These are phyloP conservation scores for Dorcus hopei DNA, from an alignment of 2,888 invertebrate species.

Conservation along the genomic window DNA sequence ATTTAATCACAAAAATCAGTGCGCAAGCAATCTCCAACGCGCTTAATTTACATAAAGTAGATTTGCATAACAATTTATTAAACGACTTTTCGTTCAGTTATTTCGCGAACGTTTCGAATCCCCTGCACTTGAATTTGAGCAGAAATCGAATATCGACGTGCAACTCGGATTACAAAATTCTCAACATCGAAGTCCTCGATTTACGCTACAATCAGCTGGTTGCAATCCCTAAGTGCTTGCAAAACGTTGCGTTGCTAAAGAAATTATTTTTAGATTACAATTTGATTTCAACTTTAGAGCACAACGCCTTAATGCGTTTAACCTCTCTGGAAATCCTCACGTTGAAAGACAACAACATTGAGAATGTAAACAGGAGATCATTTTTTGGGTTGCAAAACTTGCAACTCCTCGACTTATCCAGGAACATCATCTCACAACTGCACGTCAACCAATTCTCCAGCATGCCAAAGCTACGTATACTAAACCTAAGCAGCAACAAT, in stretches of 20 bases:
- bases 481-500: constrained; percentile 71
- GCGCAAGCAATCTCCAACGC: constrained; percentile 72
- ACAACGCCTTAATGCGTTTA: constrained; percentile 71
- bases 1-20: constrained; percentile 71
- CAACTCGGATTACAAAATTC: constrained; percentile 49
- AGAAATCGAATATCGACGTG: constrained; percentile 60
- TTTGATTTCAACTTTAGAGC: constrained; percentile 65
- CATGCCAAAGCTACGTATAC: constrained; percentile 67
- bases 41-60: constrained; percentile 72
- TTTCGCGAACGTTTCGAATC: constrained; percentile 68
- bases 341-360: constrained; percentile 71
- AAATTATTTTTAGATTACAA: constrained; percentile 74
- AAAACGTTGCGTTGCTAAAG: constrained; percentile 62
- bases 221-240: constrained; percentile 66
- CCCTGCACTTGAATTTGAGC: constrained; percentile 74
- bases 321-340: constrained; percentile 70
- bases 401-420: constrained; percentile 76
- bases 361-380: constrained; percentile 68
- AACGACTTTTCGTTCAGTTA: constrained; percentile 64
- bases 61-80: constrained; percentile 76
- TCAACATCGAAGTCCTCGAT: constrained; percentile 68
- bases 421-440: constrained; percentile 72
- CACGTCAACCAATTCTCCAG: constrained; percentile 79
- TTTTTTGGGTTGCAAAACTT: constrained; percentile 72
- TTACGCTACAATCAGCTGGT: constrained; percentile 66